phyloP scores from a whole-genome alignment of 2,888 invertebrate genomes.

The Caenorhabditis uteleia region DNA sequence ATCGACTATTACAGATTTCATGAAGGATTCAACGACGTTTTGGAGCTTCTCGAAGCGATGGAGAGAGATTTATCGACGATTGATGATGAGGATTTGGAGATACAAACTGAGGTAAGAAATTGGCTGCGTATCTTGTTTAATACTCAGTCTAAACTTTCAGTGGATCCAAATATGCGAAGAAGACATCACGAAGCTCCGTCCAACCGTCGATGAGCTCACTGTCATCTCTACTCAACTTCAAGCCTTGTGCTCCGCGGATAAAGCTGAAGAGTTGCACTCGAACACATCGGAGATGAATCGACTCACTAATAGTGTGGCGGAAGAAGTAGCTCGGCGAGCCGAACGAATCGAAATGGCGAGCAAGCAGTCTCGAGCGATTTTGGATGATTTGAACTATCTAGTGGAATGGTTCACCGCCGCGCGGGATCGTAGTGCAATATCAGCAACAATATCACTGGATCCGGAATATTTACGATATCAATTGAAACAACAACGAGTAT shows the following conservation, averaged over 20 bases:
- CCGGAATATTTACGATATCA: conserved; percentile 83
- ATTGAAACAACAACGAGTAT: conserved; percentile 84
- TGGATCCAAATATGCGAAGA: no score
- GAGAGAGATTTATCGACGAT: conserved; percentile 77
- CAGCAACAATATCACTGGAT: conserved; percentile 87
- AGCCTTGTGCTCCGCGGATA: conserved; percentile 53
- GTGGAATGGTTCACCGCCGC: conserved; percentile 95
- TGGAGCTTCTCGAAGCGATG: conserved; percentile 92
- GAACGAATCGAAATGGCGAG: conserved; percentile 86
- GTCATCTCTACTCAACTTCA: conserved; percentile 87
- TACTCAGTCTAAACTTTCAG: conserved; percentile 77
- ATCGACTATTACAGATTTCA: conserved; percentile 77
- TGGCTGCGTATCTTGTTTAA: no score
- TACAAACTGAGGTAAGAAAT: conserved; percentile 88
- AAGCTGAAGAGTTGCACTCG: conserved; percentile 87
- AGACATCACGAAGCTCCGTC: conserved; percentile 82
- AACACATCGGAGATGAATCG: conserved; percentile 89
- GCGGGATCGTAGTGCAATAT: conserved; percentile 81
- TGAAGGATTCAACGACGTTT: conserved; percentile 83
- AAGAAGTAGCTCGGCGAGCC: conserved; percentile 86
- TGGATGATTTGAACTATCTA: conserved; percentile 88
- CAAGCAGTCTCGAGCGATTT: conserved; percentile 56
- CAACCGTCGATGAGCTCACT: conserved; percentile 86
- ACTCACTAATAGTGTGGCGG: conserved; percentile 92
- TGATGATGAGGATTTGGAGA: conserved; percentile 83